A percentile compares a stretch with the other conserved stretches of the same genome.
Conservation (phyloP, 2,797 vertebrate genomes). For the Pelodytes ibericus region DNA sequence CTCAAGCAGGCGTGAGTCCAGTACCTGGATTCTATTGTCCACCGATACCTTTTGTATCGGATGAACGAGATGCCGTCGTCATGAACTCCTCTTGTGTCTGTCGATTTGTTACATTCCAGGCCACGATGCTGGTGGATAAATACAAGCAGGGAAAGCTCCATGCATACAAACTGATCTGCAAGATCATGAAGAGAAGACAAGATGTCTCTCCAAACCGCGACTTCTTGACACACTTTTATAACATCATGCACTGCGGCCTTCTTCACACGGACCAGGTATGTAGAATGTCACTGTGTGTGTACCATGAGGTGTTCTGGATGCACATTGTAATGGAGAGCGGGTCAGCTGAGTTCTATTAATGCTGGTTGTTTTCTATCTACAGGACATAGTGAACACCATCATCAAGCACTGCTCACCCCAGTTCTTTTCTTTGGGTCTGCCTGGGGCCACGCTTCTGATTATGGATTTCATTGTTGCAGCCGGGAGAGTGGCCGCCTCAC, state of each 20-base stretch:
- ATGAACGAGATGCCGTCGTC: no score
- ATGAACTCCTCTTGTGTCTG: no score
- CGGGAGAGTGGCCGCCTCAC: conserved; percentile 90
- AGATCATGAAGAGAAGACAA: conserved; percentile 98
- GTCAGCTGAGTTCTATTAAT: neutral
- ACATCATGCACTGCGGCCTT: conserved; percentile 98
- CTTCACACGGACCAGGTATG: conserved; percentile 94
- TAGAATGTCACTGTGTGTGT: no score
- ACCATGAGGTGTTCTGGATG: no score
- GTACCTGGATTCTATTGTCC: no score
- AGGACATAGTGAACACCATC: conserved; percentile 99
- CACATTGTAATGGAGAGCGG: no score
- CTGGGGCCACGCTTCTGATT: conserved; percentile 95
- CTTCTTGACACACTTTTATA: conserved; percentile 98
- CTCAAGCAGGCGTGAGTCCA: no score
- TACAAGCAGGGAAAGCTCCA: conserved; percentile 98
- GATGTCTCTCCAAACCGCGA: conserved; percentile 97
- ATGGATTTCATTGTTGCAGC: conserved; percentile 97
- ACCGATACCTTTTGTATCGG: no score
- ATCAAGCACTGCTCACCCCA: conserved; percentile 98
- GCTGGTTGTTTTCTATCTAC: neutral
- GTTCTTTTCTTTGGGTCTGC: conserved; percentile 95
- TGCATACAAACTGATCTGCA: conserved; percentile 97
- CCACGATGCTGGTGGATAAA: conserved; percentile 95
- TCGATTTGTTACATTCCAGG: conserved; percentile 79